Base-by-base conservation (phyloP, 2,888 invertebrate species). In the Elmis aenea region DNA sequence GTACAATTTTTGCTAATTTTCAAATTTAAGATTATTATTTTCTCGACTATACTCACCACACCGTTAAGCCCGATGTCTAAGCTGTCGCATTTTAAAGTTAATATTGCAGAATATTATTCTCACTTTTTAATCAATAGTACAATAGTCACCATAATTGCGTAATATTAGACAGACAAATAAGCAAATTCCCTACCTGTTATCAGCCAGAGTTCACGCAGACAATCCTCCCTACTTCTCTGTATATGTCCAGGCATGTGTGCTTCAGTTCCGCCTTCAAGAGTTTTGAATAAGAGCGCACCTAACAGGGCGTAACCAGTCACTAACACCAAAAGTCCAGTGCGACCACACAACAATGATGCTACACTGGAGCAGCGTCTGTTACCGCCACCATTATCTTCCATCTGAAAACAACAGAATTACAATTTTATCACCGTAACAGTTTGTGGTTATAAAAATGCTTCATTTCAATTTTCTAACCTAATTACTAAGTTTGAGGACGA, bases 111-210 rank as follows among this genome's bases (percentile, higher is more conserved):
- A n/a, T n/a, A n/a, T n/a, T n/a, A n/a, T n/a, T n/a, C n/a, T n/a
- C n/a, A n/a, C n/a, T n/a, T n/a, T n/a, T n/a, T n/a, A n/a, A n/a
- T n/a, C n/a, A n/a, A n/a, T n/a, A n/a, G n/a, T n/a, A n/a, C n/a
- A n/a, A n/a, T n/a, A n/a, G n/a, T n/a, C n/a, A n/a, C n/a, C n/a
- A n/a, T n/a, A n/a, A n/a, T n/a, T n/a, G n/a, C n/a, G n/a, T n/a
- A n/a, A n/a, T n/a, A n/a, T n/a, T n/a, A n/a, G n/a, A n/a, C n/a
- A n/a, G n/a, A n/a, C n/a, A n/a, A n/a, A n/a, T n/a, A n/a, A n/a
- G n/a, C n/a, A n/a, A n/a, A n/a, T n/a, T 31, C 56, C 75, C 70
- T 57, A 85, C 86, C 85, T 75, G 85, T 85, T 52, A 85, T 85
- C 46, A 81, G 78, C 85, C 85, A 85, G 8, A 86, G 74, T 60